These are phyloP conservation scores for Gymnosoma rotundatum DNA, from an alignment of 2,888 invertebrate genomes.

Conservation along the genomic window DNA sequence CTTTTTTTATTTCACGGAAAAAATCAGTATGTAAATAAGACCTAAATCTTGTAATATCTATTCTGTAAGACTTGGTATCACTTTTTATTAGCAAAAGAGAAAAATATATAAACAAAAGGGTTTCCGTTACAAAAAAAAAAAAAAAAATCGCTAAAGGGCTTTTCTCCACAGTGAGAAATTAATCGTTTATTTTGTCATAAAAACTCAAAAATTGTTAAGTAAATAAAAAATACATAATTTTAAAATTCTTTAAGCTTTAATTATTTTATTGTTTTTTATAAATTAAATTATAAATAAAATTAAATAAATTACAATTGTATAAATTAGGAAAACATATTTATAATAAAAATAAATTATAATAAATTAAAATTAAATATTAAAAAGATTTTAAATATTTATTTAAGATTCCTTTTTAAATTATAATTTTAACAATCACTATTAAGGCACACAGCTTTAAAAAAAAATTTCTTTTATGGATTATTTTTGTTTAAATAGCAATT, in stretches of 20 bases:
- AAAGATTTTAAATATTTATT: background rate
- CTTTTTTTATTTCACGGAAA: no score
- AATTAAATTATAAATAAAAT: constrained; percentile 36
- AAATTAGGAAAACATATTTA: constrained; percentile 3
- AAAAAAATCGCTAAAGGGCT: no score
- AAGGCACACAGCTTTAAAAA: constrained; percentile 90
- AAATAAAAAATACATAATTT: constrained; percentile 1
- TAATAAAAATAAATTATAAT: constrained; percentile 3
- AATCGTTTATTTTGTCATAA: no score
- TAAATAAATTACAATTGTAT: constrained; percentile 16
- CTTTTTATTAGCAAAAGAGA: no score
- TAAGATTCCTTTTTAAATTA: constrained; percentile 23
- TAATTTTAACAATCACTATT: constrained; percentile 87
- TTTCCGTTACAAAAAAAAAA: background rate
- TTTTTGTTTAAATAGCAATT: constrained; percentile 78
- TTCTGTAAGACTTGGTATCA: no score
- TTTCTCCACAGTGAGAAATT: no score
- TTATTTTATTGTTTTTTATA: constrained; percentile 30
- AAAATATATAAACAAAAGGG: no score
- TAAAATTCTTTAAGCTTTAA: background rate
- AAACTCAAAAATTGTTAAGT: background rate
- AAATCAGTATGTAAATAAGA: no score
- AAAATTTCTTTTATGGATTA: constrained; percentile 78
- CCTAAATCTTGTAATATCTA: no score
- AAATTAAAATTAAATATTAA: constrained; percentile 24